Evolutionary conservation across 2,888 invertebrate genomes (phyloP).

Genomic region (Drosophila quinaria): DNA sequence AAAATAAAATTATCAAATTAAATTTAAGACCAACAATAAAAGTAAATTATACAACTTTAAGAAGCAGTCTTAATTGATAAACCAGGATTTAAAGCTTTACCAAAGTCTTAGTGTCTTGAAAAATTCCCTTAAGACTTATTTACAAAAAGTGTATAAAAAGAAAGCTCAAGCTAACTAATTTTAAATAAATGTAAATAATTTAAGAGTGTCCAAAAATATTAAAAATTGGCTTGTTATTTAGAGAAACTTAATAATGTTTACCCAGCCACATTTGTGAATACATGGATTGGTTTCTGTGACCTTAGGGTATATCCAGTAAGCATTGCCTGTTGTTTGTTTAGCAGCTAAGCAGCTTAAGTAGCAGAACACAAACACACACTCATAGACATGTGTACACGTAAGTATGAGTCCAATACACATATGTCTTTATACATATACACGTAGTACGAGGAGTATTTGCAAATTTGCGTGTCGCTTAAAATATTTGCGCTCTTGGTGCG

Average conservation of each 20-base stretch:
- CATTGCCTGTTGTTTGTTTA: slow-evolving; percentile 67
- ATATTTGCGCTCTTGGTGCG: slow-evolving; percentile 74
- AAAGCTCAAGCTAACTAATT: too few relatives aligned
- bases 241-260: slow-evolving; percentile 7
- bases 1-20: neutral
- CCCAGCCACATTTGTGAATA: slow-evolving; percentile 32
- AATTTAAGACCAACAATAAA: too few relatives aligned
- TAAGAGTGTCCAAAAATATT: neutral
- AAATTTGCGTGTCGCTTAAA: slow-evolving; percentile 79
- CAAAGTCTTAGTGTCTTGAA: too few relatives aligned
- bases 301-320: slow-evolving; percentile 56
- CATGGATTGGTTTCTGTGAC: slow-evolving; percentile 33
- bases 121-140: too few relatives aligned
- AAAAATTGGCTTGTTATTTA: neutral
- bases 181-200: slow-evolving; percentile 1
- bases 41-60: neutral
- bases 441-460: slow-evolving; percentile 66
- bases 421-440: slow-evolving; percentile 36
- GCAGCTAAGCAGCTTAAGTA: slow-evolving; percentile 78
- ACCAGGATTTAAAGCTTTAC: too few relatives aligned
- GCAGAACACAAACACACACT: slow-evolving; percentile 34
- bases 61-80: too few relatives aligned
- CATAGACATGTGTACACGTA: slow-evolving; percentile 19
- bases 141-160: too few relatives aligned
- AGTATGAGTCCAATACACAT: slow-evolving; percentile 24